phyloP scores from a whole-genome alignment of 2,888 invertebrate genomes.

The Troilus luridus region DNA sequence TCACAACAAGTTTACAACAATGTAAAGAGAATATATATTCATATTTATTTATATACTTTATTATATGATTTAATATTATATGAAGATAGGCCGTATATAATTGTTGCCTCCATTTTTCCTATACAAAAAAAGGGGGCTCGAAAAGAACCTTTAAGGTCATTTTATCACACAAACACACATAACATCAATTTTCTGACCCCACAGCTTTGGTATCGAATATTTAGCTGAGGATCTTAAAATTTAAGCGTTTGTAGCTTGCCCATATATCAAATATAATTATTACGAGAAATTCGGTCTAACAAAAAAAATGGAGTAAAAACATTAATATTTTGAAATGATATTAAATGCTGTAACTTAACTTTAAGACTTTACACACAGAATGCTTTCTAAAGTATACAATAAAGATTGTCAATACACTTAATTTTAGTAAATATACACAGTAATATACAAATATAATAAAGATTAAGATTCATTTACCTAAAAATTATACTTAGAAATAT shows the following conservation, averaged over 20 bases:
- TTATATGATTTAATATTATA: slow-evolving; percentile 52
- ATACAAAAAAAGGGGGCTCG: slow-evolving; percentile 54
- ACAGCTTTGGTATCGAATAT: slow-evolving; percentile 3
- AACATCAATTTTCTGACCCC: slow-evolving; percentile 54
- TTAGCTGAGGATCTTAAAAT: slow-evolving; percentile 45
- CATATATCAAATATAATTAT: slow-evolving; percentile 50
- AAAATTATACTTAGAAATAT: slow-evolving; percentile 35
- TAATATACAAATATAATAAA: slow-evolving; percentile 44
- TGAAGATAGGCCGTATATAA: slow-evolving; percentile 59
- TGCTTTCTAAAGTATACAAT: slow-evolving; percentile 30
- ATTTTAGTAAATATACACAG: slow-evolving; percentile 34
- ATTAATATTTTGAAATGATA: background rate
- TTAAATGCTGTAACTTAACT: background rate
- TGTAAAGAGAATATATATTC: slow-evolving; percentile 58
- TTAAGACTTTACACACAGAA: background rate
- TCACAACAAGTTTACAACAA: slow-evolving; percentile 57
- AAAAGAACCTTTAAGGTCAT: slow-evolving; percentile 49
- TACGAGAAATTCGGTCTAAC: slow-evolving; percentile 34
- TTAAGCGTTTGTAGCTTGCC: slow-evolving; percentile 58
- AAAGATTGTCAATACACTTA: slow-evolving; percentile 50
- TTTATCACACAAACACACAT: slow-evolving; percentile 50
- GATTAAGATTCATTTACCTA: slow-evolving; percentile 15
- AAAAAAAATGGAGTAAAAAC: background rate
- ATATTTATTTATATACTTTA: slow-evolving; percentile 55
- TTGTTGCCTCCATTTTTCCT: slow-evolving; percentile 54